Conservation (phyloP, 2,888 invertebrate genomes). For the Aphodius granarius region DNA sequence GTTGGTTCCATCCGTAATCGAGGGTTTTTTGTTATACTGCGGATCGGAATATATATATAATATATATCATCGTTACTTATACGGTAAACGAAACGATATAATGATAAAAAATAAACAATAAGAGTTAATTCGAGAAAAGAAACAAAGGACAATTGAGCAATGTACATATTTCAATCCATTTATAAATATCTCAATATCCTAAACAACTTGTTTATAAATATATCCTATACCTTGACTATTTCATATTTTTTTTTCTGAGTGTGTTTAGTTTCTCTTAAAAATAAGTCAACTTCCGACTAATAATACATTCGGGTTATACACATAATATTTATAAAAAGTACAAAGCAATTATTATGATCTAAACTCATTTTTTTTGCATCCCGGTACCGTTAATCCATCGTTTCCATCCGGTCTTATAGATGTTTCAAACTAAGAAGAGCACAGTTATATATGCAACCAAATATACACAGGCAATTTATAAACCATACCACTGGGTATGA, state of each 20-base stretch:
- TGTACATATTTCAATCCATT: conserved; percentile 48
- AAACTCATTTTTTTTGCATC: too few species aligned
- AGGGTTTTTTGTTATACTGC: background rate
- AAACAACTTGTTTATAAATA: conserved; percentile 48
- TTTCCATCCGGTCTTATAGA: too few species aligned
- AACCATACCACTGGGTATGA: too few species aligned
- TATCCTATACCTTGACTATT: conserved; percentile 42
- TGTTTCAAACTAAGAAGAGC: too few species aligned
- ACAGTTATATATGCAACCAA: too few species aligned
- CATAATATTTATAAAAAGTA: conserved; percentile 53
- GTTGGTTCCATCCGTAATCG: background rate
- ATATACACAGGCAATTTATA: too few species aligned
- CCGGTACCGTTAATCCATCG: too few species aligned
- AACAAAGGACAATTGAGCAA: conserved; percentile 52
- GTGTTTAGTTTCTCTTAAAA: conserved; percentile 44
- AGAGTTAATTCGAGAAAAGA: conserved; percentile 30
- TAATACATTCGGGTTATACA: conserved; percentile 32
- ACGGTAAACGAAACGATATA: conserved; percentile 34
- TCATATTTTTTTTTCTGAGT: conserved; percentile 24
- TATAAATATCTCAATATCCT: conserved; percentile 48
- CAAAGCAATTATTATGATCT: conserved; percentile 50
- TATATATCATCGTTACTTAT: conserved; percentile 8
- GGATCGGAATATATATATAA: background rate
- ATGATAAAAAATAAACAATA: conserved; percentile 30
- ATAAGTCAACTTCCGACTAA: conserved; percentile 51